Percentiles rank a stretch among this genome's conserved stretches.
Conservation (phyloP, 2,888 invertebrate genomes). For the Hypena proboscidalis region DNA sequence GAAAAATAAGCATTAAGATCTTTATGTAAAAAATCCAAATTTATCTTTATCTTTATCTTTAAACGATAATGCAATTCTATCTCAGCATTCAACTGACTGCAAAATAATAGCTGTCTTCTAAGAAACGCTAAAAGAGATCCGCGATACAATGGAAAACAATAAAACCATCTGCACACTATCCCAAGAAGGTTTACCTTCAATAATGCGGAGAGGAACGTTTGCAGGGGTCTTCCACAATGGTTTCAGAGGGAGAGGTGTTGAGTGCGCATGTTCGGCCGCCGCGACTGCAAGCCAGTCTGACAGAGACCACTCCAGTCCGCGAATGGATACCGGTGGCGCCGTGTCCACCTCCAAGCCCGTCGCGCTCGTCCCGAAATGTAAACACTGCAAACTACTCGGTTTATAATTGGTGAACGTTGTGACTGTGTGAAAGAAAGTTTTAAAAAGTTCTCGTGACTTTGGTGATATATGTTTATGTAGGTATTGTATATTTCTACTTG, state of each 20-base stretch:
- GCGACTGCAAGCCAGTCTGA: slow-evolving; percentile 56
- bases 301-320: slow-evolving; percentile 65
- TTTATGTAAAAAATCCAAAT: too few species aligned
- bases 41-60: too few species aligned
- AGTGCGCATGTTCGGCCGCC: slow-evolving; percentile 76
- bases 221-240: slow-evolving; percentile 71
- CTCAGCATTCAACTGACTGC: slow-evolving; percentile 1
- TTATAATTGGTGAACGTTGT: slow-evolving; percentile 54
- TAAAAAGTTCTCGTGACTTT: slow-evolving; percentile 48
- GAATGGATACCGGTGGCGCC: slow-evolving; percentile 56
- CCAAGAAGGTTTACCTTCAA: slow-evolving; percentile 68
- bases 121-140: slow-evolving; percentile 28
- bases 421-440: too few species aligned
- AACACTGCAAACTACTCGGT: slow-evolving; percentile 53
- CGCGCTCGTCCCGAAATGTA: slow-evolving; percentile 54
- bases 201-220: slow-evolving; percentile 68
- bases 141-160: slow-evolving; percentile 46
- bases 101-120: slow-evolving; percentile 8
- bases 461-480: slow-evolving; percentile 37
- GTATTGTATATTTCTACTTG: slow-evolving; percentile 19
- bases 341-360: slow-evolving; percentile 49
- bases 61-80: slow-evolving; percentile 6
- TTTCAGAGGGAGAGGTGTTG: slow-evolving; percentile 63
- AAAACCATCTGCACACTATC: slow-evolving; percentile 57
- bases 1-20: too few species aligned